Base-by-base conservation (phyloP, 2,888 invertebrate genomes). In the Ophioninae sp. region DNA sequence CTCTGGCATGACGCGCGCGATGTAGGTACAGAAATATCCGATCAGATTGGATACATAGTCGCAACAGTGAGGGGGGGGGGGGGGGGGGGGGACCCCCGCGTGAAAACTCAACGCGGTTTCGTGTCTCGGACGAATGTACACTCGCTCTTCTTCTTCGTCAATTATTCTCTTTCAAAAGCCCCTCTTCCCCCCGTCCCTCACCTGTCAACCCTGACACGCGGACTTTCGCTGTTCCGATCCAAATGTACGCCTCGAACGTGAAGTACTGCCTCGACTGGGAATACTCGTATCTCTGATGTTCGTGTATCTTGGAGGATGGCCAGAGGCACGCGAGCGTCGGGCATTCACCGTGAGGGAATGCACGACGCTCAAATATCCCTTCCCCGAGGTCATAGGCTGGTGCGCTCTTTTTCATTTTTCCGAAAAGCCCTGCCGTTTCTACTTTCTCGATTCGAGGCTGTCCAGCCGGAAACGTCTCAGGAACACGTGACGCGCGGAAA, bases 1-100 rank as follows among this genome's bases (percentile, higher is more conserved):
- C 44, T 51, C 51, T 75, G 39, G 67, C 72, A 59, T 79, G 81
- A 79, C 79, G 79, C 79, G 76, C 30, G 30, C n/a, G n/a, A n/a
- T n/a, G n/a, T n/a, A 84, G 58, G 81, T 72, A 81, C 79, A 75
- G 79, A 84, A 84, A 84, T 81, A 81, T 73, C 81, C 41, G 75
- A 75, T 79, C 75, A 44, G 41, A 37, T 30, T 63, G 67, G 51
- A 51, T 68, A 68, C 20, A 74, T 59, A 51, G 73, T 73, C 51
- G 37, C 69, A 69, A 7, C 37, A 69, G 69, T 20, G 51, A 39
- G n/a, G 30, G 30, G 30, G 30, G 30, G 30, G 30, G 30, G 30
- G 30, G 30, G 30, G 30, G 30, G 30, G 30, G 30, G 30, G 44
- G 37, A 51, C 17, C 63, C 23, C 58, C n/a, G 13, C 58, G 58